Base-by-base conservation (phyloP, 2,888 invertebrate genomes). In the Ornithoptera priamus region DNA sequence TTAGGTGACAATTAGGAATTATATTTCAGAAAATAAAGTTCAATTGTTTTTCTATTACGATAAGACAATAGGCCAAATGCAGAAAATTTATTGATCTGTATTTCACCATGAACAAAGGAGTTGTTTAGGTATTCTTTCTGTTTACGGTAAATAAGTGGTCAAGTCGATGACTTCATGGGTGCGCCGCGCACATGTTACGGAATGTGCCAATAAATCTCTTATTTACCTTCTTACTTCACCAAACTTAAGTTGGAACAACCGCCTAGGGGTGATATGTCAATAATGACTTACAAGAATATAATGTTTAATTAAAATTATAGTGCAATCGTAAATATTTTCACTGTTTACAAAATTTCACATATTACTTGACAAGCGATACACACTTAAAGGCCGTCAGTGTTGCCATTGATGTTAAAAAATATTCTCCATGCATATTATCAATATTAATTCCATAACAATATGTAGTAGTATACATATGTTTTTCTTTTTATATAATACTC, bases 101-200 rank as follows among this genome's bases (percentile, higher is more conserved):
- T 15, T 50, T 50, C 50, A 17, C 15, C 18, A n/a, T 6, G n/a
- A n/a, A n/a, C 0, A 7, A 53, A 18, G 1, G 2, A n/a, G n/a
- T 53, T 46, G 2, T 46, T 46, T 46, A 46, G 3, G 46, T 15
- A 3, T 46, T 12, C 15, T 42, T 42, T 46, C 46, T 46, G 12
- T 12, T 12, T 46, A 4, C 15, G 46, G 46, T 46, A 46, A 15
- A 65, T 2, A 50, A 42, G 53, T 30, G 20, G 57, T 5, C 67
- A 65, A 65, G 59, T n/a, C 65, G 71, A 72, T 74, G 74, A 74
- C 72, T 72, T 73, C 75, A 75, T 71, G 8, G 1, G 4, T 53
- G 59, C 20, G 61, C 62, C 50, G 63, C 59, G 69, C 75, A 75
- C 72, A 72, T 69, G 74, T 69, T 70, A 15, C 8, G 8, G 2